Percentiles rank a stretch among this genome's conserved stretches.
These are phyloP conservation scores for Nymphalis io DNA, from an alignment of 1,140 invertebrate species.

Conservation along the genomic window DNA sequence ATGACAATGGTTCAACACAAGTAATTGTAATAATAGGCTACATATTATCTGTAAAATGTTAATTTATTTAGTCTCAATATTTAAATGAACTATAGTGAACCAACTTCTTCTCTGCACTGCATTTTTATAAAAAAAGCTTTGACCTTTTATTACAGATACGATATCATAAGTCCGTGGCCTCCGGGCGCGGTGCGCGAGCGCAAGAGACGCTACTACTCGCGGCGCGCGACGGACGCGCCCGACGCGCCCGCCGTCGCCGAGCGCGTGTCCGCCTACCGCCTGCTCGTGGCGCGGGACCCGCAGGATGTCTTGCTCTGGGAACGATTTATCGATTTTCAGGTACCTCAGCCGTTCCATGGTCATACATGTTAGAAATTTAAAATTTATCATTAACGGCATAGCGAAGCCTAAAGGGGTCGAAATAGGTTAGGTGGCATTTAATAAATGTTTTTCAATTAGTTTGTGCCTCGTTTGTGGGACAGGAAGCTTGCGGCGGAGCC, in stretches of 20 bases:
- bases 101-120: no score
- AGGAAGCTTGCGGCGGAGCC: slow-evolving; percentile 44
- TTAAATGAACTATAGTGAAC: no score
- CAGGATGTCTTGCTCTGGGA: slow-evolving; percentile 43
- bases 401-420: no score
- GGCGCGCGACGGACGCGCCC: slow-evolving; percentile 19
- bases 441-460: no score
- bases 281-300: slow-evolving; percentile 38
- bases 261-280: slow-evolving; percentile 39
- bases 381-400: no score
- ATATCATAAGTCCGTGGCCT: background rate
- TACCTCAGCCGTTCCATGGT: background rate
- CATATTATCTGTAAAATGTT: no score
- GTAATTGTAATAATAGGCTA: no score
- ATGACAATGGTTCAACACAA: no score
- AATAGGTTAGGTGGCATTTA: no score
- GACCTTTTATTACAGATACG: background rate
- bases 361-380: no score
- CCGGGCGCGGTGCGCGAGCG: background rate
- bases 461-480: background rate
- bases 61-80: no score
- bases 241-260: slow-evolving; percentile 34
- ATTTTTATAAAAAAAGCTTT: no score
- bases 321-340: slow-evolving; percentile 51
- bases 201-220: slow-evolving; percentile 41